These are phyloP conservation scores for Loris lydekkerianus DNA, from an alignment of 2,797 vertebrate species.

Conservation along the genomic window DNA sequence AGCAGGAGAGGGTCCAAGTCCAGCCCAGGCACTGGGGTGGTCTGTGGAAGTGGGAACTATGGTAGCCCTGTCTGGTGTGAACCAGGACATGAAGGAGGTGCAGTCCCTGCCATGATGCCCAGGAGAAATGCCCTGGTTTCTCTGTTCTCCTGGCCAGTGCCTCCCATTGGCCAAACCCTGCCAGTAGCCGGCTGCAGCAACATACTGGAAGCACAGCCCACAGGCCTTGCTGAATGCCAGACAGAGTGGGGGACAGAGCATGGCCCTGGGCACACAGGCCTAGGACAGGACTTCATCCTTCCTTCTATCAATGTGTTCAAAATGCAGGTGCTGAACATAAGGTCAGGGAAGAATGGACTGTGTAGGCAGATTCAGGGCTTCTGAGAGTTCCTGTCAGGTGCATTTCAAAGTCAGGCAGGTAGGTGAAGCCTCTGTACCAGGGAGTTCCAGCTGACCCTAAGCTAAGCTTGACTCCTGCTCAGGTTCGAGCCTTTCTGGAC, in stretches of 20 bases:
- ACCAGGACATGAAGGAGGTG: not conserved
- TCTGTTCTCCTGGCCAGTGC: not conserved
- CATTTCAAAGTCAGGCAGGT: not conserved
- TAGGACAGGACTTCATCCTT: not conserved
- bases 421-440: not conserved
- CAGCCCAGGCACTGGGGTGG: not conserved
- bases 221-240: not conserved
- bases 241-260: not conserved
- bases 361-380: not conserved
- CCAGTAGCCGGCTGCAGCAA: not conserved
- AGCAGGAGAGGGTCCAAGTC: not conserved
- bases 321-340: not conserved
- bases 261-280: not conserved
- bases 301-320: not conserved
- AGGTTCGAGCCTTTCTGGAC: not conserved
- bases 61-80: not conserved
- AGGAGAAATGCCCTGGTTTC: not conserved
- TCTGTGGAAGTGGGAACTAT: not conserved
- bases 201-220: not conserved
- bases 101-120: rapidly evolving
- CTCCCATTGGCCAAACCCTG: not conserved
- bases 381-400: not conserved
- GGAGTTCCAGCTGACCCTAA: not conserved
- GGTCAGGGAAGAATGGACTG: not conserved
- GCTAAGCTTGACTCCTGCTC: not conserved